A percentile compares a stretch with the other conserved stretches of the same genome.
Conservation (phyloP, 2,888 invertebrate genomes). For the Bembecia ichneumoniformis region DNA sequence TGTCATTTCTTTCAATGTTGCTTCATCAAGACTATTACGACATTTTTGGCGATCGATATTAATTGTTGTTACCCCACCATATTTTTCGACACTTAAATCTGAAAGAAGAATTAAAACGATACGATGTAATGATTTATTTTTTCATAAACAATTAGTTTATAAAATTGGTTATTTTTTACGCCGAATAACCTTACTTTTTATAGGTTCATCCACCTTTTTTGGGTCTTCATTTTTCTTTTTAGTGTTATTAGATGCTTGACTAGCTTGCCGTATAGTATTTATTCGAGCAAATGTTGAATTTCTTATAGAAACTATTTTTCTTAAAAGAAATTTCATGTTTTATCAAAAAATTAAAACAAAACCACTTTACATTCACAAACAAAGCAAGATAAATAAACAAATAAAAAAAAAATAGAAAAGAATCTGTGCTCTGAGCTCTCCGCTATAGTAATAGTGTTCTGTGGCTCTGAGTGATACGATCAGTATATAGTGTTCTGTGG, state of each 20-base stretch:
- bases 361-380: too few relatives aligned
- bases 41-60: conserved; percentile 90
- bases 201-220: conserved; percentile 44
- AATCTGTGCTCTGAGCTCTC: too few relatives aligned
- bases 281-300: conserved; percentile 25
- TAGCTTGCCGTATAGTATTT: conserved; percentile 10
- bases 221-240: conserved; percentile 30
- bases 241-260: conserved; percentile 26
- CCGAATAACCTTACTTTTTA: conserved; percentile 45
- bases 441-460: too few relatives aligned
- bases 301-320: conserved; percentile 22
- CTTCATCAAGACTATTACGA: conserved; percentile 85
- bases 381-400: background rate
- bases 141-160: too few relatives aligned
- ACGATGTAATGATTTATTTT: too few relatives aligned
- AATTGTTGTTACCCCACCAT: conserved; percentile 79
- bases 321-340: conserved; percentile 16
- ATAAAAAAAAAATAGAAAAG: background rate
- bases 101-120: conserved; percentile 8
- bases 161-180: too few relatives aligned
- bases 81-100: conserved; percentile 73
- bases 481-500: too few relatives aligned
- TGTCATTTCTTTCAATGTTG: conserved; percentile 77
- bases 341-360: too few relatives aligned
- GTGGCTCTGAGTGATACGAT: too few relatives aligned